Base-by-base conservation (phyloP, 2,797 vertebrate genomes). In the Allobates femoralis region DNA sequence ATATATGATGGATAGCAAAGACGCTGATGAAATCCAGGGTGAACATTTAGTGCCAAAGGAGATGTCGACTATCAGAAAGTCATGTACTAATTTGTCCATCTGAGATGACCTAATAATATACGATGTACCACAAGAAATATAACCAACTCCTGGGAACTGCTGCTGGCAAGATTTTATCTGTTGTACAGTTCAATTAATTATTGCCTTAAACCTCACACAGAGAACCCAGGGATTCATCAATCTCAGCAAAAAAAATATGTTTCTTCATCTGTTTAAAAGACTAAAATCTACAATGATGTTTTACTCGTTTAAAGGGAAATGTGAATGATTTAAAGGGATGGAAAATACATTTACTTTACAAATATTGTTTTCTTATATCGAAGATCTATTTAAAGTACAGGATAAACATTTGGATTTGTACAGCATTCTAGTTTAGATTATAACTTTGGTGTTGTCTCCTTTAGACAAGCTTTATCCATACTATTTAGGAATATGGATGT, bases 1-100 rank as follows among this genome's bases (percentile, higher is more conserved):
- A 32, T 75, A 37, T 64, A 53, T 81, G 58, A 86, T 76, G 85
- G 51, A 79, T 71, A 75, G 37, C 66, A 79, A 16, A 62, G 67
- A 74, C 21, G 21, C 34, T 86, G 55, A 60, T 37, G 41, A 86
- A 75, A 60, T 80, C 19, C 67, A 81, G 55, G 79, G 30, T 34
- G 51, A 75, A 81, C 15, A 28, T 34, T 7, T 50, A 60, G 51
- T 23, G 67, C 66, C 66, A 86, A 55, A 62, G 6, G 28, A 64
- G 41, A 37, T 75, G 80, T 58, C 23, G 37, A 41, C 71, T 56
- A 81, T 66, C 41, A 81, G 64, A 64, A 34, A 37, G 66, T 53
- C 15, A 60, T 60, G 60, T 55, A 60, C 55, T 11, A 26, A 19
- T 64, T 1, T 86, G 67, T 62, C 41, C 73, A 18, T 75, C 8